Evolutionary conservation across 1,140 invertebrate genomes (phyloP).

Genomic region (Pristionchus pacificus): DNA sequence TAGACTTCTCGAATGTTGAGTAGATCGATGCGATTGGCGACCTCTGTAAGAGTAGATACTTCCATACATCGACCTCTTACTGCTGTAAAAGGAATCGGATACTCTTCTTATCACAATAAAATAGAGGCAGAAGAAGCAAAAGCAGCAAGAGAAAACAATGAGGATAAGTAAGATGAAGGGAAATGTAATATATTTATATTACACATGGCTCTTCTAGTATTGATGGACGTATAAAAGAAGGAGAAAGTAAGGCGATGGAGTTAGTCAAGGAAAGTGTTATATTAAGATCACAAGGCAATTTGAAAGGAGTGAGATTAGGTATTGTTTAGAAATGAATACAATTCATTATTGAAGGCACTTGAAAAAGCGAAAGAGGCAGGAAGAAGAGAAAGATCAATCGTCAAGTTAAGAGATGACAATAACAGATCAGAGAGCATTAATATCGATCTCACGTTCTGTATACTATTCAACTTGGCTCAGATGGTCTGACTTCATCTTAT

Average conservation of each 20-base stretch:
- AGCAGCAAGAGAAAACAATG: conserved; percentile 8
- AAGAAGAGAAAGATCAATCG: conserved; percentile 78
- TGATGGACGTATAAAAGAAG: conserved; percentile 63
- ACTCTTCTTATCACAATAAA: conserved; percentile 10
- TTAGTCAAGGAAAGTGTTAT: conserved; percentile 79
- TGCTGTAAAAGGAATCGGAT: conserved; percentile 42
- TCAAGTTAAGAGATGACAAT: conserved; percentile 81
- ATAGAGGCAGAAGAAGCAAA: conserved; percentile 33
- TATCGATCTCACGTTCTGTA: conserved; percentile 86
- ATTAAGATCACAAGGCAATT: conserved; percentile 65
- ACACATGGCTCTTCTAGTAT: conserved; percentile 66
- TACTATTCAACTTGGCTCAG: conserved; percentile 60
- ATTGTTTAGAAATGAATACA: neutral
- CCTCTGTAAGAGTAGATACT: neutral
- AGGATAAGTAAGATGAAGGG: conserved; percentile 37
- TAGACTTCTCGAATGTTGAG: conserved; percentile 7
- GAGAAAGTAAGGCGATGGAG: conserved; percentile 74
- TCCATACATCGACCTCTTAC: conserved; percentile 3
- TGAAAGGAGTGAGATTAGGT: conserved; percentile 51
- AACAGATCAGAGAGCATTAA: conserved; percentile 81
- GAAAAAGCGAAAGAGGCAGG: conserved; percentile 93
- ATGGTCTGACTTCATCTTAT: conserved; percentile 15
- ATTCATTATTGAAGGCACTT: conserved; percentile 65
- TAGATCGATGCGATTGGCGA: neutral
- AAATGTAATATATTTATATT: conserved; percentile 32